These are phyloP conservation scores for Galago senegalensis DNA, from an alignment of 2,797 vertebrate genomes.

Conservation along the genomic window DNA sequence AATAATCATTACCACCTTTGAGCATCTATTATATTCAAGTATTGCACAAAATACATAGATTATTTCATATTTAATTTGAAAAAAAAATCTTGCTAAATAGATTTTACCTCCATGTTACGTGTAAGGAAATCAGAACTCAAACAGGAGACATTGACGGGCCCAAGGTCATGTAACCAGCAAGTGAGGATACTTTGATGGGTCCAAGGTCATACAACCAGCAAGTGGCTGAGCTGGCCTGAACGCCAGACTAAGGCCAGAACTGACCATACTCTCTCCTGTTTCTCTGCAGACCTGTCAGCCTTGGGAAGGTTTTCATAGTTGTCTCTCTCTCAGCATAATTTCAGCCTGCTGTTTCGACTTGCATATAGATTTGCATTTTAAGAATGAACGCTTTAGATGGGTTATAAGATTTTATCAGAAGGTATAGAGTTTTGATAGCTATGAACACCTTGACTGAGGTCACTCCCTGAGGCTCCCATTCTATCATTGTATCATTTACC, in stretches of 20 bases:
- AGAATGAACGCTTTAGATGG: neutral
- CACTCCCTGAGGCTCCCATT: neutral
- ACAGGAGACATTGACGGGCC: fast-evolving
- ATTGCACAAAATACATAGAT: neutral
- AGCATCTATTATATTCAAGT: neutral
- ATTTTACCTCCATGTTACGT: neutral
- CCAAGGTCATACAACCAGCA: fast-evolving
- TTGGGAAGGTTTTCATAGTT: neutral
- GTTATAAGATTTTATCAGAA: neutral
- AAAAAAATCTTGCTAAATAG: neutral
- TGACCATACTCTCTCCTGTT: fast-evolving
- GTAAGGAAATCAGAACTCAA: neutral
- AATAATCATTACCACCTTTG: neutral
- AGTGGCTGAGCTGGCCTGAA: fast-evolving
- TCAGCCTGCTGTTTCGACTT: neutral
- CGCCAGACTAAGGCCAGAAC: fast-evolving
- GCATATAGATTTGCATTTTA: neutral
- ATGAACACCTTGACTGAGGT: neutral
- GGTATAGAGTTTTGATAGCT: neutral
- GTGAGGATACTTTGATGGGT: fast-evolving
- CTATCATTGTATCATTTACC: neutral
- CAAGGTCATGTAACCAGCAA: fast-evolving
- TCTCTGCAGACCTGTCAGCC: neutral
- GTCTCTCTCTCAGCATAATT: fast-evolving
- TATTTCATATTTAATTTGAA: neutral